Evolutionary conservation across 2,113 vertebrate genomes (phyloP).

Genomic region (Dolichotis patagonum): DNA sequence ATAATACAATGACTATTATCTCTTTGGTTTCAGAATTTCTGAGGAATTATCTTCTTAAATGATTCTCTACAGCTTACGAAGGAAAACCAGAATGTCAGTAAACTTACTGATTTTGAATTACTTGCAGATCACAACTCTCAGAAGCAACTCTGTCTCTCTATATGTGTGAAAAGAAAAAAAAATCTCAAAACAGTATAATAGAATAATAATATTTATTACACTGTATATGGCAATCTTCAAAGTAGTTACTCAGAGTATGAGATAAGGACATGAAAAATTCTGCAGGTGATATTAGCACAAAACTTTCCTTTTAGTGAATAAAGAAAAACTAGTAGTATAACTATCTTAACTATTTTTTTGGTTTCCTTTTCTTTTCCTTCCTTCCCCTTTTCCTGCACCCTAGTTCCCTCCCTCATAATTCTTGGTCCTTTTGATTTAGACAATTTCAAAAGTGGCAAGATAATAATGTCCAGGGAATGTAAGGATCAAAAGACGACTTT

Average conservation of each 20-base stretch:
- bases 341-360: too few species aligned
- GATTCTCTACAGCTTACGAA: background rate
- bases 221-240: too few species aligned
- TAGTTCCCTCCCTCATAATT: background rate
- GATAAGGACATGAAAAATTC: too few species aligned
- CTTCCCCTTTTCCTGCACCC: too few species aligned
- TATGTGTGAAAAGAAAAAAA: background rate
- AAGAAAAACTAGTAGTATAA: too few species aligned
- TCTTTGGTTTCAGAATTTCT: background rate
- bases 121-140: background rate
- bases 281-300: too few species aligned
- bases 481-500: background rate
- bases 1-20: background rate
- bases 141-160: rapidly evolving
- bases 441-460: background rate
- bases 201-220: too few species aligned
- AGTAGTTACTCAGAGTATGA: too few species aligned
- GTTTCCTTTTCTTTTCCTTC: too few species aligned
- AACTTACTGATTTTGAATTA: background rate
- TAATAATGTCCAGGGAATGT: background rate
- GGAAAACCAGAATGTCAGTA: background rate
- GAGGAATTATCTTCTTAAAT: background rate
- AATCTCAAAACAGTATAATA: background rate
- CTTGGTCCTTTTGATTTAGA: background rate
- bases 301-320: too few species aligned